A percentile compares a stretch with the other conserved stretches of the same genome.
Evolutionary conservation across 2,797 vertebrate genomes (phyloP).

Genomic region (Cynopterus sphinx): DNA sequence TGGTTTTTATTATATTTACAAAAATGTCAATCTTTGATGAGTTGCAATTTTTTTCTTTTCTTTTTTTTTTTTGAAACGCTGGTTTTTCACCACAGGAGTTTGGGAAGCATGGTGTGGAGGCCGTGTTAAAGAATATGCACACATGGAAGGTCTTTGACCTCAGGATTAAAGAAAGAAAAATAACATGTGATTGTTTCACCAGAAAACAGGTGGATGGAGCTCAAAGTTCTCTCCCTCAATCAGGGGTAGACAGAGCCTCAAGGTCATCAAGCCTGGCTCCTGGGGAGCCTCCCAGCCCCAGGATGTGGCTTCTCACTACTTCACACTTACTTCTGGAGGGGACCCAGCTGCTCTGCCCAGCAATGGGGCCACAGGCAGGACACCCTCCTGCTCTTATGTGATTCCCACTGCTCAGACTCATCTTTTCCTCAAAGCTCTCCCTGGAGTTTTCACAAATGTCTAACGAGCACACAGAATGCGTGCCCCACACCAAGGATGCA

Average conservation of each 20-base stretch:
- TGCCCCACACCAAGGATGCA: rapidly evolving
- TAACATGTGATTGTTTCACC: neutral
- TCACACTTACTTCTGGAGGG: neutral
- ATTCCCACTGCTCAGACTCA: neutral
- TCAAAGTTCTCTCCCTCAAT: conserved; percentile 35
- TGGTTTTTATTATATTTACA: neutral
- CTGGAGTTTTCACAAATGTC: neutral
- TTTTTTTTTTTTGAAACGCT: neutral
- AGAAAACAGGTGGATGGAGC: neutral
- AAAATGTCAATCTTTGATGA: neutral
- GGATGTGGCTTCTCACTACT: neutral
- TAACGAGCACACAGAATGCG: rapidly evolving
- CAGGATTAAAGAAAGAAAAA: conserved; percentile 19
- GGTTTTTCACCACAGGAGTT: neutral
- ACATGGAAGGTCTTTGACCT: neutral
- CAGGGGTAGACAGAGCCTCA: neutral
- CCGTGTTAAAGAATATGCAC: neutral
- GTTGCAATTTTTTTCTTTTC: neutral
- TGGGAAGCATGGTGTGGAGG: neutral
- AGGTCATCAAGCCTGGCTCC: neutral
- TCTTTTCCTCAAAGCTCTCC: neutral
- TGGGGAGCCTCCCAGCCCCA: neutral
- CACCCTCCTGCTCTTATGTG: neutral
- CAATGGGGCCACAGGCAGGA: neutral
- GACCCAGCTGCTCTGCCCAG: neutral